Evolutionary conservation across 1,140 invertebrate genomes (phyloP), one percentile per base, ranked within the genome.

Genomic region (Odontomachus brunneus): DNA sequence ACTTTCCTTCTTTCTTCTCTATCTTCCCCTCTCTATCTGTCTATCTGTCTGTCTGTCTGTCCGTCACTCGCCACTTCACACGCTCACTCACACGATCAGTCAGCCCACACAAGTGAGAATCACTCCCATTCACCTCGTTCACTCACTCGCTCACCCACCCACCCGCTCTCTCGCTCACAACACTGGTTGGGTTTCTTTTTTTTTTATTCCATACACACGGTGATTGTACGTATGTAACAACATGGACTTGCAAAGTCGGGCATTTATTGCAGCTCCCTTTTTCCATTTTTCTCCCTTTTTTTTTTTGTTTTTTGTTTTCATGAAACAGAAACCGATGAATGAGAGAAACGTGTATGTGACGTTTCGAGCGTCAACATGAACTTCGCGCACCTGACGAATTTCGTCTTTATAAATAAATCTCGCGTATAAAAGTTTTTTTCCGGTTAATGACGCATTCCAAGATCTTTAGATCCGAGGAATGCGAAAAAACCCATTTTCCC

Each of bases 61-160:
- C 88, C 87, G 81, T 89, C 86, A 89, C 88, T 74, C 84, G 75
- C 75, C 88, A 88, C 84, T 88, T 88, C 73, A 89, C 84, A 88
- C 88, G 88, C 84, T 88, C 87, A 89, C 87, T 84, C 87, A 88
- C 86, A 88, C 87, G 71, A 87, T 88, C 86, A 63, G 72, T 83
- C 87, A 83, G 57, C 55, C n/a, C 63, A 55, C 86, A 75, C 83
- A 72, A 44, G 66, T 71, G 76, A 83, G 74, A 69, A 74, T 85
- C 86, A 83, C 71, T 81, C 62, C 74, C 86, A 83, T 88, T 85
- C 84, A 88, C 86, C 62, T 71, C 53, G 72, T 74, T 75, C 76
- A 88, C 75, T 89, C 82, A 85, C 87, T 88, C 88, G 62, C 88
- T 89, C 87, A 48, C 86, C 78, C 86, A 78, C 84, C 49, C 62